phyloP scores from a whole-genome alignment of 2,888 invertebrate species.

The Platerodrilus igneus region DNA sequence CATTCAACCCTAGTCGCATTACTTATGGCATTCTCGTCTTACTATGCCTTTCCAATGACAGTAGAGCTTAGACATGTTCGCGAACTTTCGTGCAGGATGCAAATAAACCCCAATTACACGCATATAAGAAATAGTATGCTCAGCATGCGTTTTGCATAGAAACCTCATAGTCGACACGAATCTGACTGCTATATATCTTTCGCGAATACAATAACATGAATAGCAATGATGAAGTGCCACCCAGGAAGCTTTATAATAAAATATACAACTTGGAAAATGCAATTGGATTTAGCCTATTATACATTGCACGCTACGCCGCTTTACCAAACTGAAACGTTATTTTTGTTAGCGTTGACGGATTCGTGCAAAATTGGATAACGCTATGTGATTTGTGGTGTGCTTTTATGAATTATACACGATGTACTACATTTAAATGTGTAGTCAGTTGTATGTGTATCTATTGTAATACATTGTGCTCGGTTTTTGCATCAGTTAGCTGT shows the following conservation, averaged over 20 bases:
- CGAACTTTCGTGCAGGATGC: conserved; percentile 15
- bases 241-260: conserved; percentile 35
- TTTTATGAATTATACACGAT: no score
- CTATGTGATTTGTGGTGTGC: conserved; percentile 25
- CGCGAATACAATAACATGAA: conserved; percentile 38
- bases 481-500: no score
- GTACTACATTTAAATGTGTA: no score
- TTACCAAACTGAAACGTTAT: conserved; percentile 16
- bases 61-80: no score
- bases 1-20: no score
- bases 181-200: conserved; percentile 36
- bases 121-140: conserved; percentile 11
- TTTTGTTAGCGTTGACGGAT: conserved; percentile 7
- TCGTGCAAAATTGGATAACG: conserved; percentile 26
- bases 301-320: conserved; percentile 25
- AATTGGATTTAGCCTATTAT: conserved; percentile 32
- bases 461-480: no score
- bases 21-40: no score
- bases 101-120: conserved; percentile 16
- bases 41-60: no score
- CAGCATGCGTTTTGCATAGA: conserved; percentile 18
- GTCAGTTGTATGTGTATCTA: no score
- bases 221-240: conserved; percentile 37
- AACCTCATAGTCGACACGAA: conserved; percentile 20
- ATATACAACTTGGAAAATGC: conserved; percentile 36